These are phyloP conservation scores for Syngnathus typhle DNA, from an alignment of 2,113 vertebrate species.

Conservation along the genomic window DNA sequence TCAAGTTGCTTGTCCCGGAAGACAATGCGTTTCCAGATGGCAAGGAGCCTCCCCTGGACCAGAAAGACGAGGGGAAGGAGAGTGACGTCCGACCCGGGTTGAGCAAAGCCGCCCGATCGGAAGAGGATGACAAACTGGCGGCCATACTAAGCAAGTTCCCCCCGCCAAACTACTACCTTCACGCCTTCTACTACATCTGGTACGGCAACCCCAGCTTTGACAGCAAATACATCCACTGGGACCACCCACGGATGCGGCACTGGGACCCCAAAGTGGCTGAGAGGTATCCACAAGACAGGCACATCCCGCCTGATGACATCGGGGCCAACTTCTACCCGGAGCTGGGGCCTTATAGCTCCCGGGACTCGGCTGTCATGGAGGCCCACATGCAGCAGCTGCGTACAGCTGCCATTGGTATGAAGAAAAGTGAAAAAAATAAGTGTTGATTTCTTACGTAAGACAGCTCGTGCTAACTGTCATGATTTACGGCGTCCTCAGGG, in stretches of 20 bases:
- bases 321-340: conserved; percentile 92
- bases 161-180: conserved; percentile 86
- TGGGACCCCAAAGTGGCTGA: conserved; percentile 89
- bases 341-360: conserved; percentile 90
- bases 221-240: conserved; percentile 94
- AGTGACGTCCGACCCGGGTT: conserved; percentile 43
- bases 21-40: conserved; percentile 72
- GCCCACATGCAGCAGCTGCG: conserved; percentile 90
- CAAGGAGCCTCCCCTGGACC: conserved; percentile 68
- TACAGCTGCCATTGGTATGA: conserved; percentile 86
- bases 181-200: conserved; percentile 93
- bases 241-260: conserved; percentile 84
- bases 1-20: conserved; percentile 81
- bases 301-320: conserved; percentile 88
- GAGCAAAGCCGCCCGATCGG: conserved; percentile 32
- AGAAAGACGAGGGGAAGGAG: conserved; percentile 46
- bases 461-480: too few species aligned
- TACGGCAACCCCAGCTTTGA: conserved; percentile 90
- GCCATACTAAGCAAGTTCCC: conserved; percentile 64
- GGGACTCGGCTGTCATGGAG: conserved; percentile 84
- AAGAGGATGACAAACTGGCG: conserved; percentile 49
- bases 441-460: too few species aligned
- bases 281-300: conserved; percentile 81
- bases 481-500: conserved; percentile 62
- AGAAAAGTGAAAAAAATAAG: neutral